Base-by-base conservation (phyloP, 2,797 vertebrate genomes). In the Dromococcyx pavoninus region DNA sequence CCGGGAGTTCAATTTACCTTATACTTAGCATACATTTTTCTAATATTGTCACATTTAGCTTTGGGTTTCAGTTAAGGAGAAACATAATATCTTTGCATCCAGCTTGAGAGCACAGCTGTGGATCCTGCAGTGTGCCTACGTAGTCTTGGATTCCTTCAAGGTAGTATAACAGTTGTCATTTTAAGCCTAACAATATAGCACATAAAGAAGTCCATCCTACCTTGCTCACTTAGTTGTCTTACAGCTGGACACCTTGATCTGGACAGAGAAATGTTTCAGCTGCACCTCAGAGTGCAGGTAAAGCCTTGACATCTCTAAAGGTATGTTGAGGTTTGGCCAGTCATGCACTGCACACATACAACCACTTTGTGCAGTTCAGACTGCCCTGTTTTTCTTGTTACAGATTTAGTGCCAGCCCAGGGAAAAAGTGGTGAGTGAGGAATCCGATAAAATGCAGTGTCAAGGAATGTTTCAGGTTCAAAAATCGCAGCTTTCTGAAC, bases 281-380 rank as follows among this genome's bases (percentile, higher is more conserved):
- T 54, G 13, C 23, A 44, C 11, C 41, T 90, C 28, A 4, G 22
- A 79, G 33, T 66, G 17, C 4, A 44, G 41, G 23, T 64, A 9
- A 17, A 91, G 46, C 61, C 27, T 62, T 51, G 14, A 11, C 14
- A 44, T 16, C 17, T 80, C 67, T 15, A 3, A 9, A 30, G n/a
- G 27, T 10, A 2, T 0, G 0, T 17, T 1, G 3, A 17, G 27
- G 21, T 33, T 51, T 44, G 41, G 32, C 9, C 18, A 23, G 30
- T 4, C 22, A 23, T 6, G 7, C 23, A 1, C 33, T 35, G 37
- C 39, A 32, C 5, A 2, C 30, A 10, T 18, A 15, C 2, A 0
- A 4, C 17, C 21, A 48, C 33, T 17, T 3, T 54, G n/a, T 44
- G 32, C 17, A 5, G 15, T 27, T 5, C 17, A 41, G 25, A 10